A percentile compares a stretch with the other conserved stretches of the same genome.
These are phyloP conservation scores for Tipula helvola DNA, from an alignment of 2,888 invertebrate species.

Conservation along the genomic window DNA sequence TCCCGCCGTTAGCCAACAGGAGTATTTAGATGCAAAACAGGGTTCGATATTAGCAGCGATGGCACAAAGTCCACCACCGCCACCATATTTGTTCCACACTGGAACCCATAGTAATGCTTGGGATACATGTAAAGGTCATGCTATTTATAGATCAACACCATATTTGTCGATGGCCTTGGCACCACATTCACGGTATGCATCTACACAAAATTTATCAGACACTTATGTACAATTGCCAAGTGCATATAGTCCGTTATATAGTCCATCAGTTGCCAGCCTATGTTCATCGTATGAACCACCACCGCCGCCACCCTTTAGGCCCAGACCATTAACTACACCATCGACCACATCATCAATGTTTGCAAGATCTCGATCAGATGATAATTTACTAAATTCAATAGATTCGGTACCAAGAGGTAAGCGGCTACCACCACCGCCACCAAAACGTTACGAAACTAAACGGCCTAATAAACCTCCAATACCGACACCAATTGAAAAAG, in stretches of 20 bases:
- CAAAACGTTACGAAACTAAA: conserved; percentile 38
- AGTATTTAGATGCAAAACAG: conserved; percentile 79
- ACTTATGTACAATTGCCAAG: conserved; percentile 56
- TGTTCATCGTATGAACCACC: conserved; percentile 53
- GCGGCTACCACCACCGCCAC: conserved; percentile 44
- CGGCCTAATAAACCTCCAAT: conserved; percentile 36
- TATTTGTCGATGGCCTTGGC: conserved; percentile 57
- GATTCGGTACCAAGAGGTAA: conserved; percentile 41
- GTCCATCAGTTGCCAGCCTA: conserved; percentile 49
- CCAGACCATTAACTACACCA: conserved; percentile 36
- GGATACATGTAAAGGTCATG: conserved; percentile 47
- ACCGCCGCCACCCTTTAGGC: conserved; percentile 47
- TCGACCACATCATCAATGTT: conserved; percentile 36
- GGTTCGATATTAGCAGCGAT: conserved; percentile 48
- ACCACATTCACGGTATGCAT: conserved; percentile 58
- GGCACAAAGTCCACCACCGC: conserved; percentile 46
- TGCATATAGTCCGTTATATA: conserved; percentile 49
- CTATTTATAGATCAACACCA: conserved; percentile 72
- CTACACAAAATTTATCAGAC: conserved; percentile 67
- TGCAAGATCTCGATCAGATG: conserved; percentile 63
- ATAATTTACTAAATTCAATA: conserved; percentile 62
- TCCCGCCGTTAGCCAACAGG: conserved; percentile 79
- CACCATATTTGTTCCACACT: conserved; percentile 44
- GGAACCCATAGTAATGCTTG: conserved; percentile 26
- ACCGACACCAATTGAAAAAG: conserved; percentile 37